These are phyloP conservation scores for Climacteris rufus DNA, from an alignment of 2,113 vertebrate species.

Conservation along the genomic window DNA sequence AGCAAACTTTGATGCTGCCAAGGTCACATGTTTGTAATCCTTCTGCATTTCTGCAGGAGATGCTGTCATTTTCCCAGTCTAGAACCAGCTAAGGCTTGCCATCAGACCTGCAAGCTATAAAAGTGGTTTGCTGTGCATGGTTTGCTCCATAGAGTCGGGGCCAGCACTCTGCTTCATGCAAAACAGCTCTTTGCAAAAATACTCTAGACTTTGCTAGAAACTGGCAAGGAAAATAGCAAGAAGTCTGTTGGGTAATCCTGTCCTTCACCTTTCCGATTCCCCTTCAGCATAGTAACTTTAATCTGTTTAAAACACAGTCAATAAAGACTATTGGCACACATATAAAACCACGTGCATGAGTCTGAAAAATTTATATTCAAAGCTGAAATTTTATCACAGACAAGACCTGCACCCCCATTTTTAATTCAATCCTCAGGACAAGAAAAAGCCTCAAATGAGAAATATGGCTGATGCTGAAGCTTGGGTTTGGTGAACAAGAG, in stretches of 20 bases:
- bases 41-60: neutral
- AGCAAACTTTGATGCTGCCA: neutral
- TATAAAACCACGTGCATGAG: neutral
- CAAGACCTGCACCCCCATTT: rapidly evolving
- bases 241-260: neutral
- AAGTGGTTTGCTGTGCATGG: neutral
- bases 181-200: neutral
- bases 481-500: neutral
- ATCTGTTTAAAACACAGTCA: neutral
- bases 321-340: neutral
- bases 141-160: neutral
- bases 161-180: neutral
- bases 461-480: neutral
- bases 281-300: neutral
- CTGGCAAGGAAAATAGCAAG: neutral
- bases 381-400: neutral
- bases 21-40: neutral
- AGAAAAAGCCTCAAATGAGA: neutral
- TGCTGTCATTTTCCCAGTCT: neutral
- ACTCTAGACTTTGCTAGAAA: neutral
- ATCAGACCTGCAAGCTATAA: neutral
- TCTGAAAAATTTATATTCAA: neutral
- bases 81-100: neutral
- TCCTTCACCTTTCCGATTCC: neutral
- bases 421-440: neutral